These are phyloP conservation scores for Drosophila neotestacea DNA, from an alignment of 2,888 invertebrate genomes.

Conservation along the genomic window DNA sequence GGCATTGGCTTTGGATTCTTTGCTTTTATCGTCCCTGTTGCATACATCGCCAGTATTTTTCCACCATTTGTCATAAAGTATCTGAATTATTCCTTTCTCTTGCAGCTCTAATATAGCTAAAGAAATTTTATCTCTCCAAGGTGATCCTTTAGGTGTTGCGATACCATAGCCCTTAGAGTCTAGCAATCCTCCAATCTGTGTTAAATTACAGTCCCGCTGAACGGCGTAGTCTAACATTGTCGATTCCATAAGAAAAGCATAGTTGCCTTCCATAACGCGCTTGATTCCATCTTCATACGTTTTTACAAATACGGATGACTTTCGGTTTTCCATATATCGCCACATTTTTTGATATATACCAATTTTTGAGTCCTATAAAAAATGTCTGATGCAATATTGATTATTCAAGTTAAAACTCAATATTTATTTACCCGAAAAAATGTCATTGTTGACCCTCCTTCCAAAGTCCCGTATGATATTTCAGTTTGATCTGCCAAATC, in stretches of 20 bases:
- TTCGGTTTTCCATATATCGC: conserved; percentile 94
- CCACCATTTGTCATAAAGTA: conserved; percentile 99
- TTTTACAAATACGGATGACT: conserved; percentile 93
- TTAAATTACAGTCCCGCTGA: conserved; percentile 97
- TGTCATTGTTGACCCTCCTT: conserved; percentile 98
- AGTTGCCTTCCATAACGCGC: conserved; percentile 94
- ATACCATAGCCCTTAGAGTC: conserved; percentile 93
- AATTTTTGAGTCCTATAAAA: conserved; percentile 92
- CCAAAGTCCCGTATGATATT: conserved; percentile 97
- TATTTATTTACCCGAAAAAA: conserved; percentile 92
- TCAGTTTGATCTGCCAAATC: conserved; percentile 97
- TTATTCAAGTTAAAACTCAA: background rate
- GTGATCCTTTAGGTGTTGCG: conserved; percentile 97
- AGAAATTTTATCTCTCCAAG: conserved; percentile 98
- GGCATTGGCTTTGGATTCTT: conserved; percentile 96
- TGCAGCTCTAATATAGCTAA: conserved; percentile 97
- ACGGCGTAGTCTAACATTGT: conserved; percentile 98
- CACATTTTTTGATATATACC: conserved; percentile 97
- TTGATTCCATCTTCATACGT: conserved; percentile 96
- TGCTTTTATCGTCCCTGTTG: conserved; percentile 93
- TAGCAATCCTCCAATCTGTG: conserved; percentile 95
- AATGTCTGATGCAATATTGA: background rate
- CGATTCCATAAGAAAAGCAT: conserved; percentile 99
- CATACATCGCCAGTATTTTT: conserved; percentile 97
- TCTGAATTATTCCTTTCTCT: conserved; percentile 96